Base-by-base conservation (phyloP, 2,797 vertebrate genomes). In the Sciurus vulgaris region DNA sequence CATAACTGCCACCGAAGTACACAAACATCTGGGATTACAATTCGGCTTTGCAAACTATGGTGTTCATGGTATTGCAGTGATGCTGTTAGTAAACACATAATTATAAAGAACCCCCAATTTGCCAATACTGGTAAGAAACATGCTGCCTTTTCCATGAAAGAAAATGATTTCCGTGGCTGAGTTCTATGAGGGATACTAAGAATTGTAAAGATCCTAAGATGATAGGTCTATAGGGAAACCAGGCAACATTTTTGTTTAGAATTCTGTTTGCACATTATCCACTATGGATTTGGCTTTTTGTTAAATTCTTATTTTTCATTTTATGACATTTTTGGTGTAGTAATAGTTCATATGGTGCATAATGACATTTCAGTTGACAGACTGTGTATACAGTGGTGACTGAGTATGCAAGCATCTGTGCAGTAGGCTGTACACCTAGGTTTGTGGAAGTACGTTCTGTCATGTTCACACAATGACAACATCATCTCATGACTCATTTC, bases 11-110 rank as follows among this genome's bases (percentile, higher is more conserved):
- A 77, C 79, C 84, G 86, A 96, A 77, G 38, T 91, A 95, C 33
- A 91, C 49, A 87, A 89, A 94, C 59, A 33, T 96, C 69, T 95
- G 94, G 56, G 81, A 93, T 96, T 96, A 93, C 44, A 96, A 56
- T 24, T 11, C 49, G 78, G 20, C 83, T 96, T 82, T 59, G 11
- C 76, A 96, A 96, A 96, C 93, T 96, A 87, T 89, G 95, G 94
- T 78, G 94, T 94, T 95, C 94, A 89, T 67, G 77, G 79, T 89
- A 61, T 93, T 61, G 0, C 61, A 94, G 69, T 56, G 85, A 93
- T 78, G 76, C 28, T 49, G 4, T 87, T 41, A 90, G 86, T 93
- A 95, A 96, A 94, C 92, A 94, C 91, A 10, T 89, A 89, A 97
- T 97, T 93, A 96, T 91, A 96, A 65, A 9, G 11, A 67, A 56